Evolutionary conservation across 1,140 invertebrate species (phyloP).

Genomic region (Geopemphigus sp.): DNA sequence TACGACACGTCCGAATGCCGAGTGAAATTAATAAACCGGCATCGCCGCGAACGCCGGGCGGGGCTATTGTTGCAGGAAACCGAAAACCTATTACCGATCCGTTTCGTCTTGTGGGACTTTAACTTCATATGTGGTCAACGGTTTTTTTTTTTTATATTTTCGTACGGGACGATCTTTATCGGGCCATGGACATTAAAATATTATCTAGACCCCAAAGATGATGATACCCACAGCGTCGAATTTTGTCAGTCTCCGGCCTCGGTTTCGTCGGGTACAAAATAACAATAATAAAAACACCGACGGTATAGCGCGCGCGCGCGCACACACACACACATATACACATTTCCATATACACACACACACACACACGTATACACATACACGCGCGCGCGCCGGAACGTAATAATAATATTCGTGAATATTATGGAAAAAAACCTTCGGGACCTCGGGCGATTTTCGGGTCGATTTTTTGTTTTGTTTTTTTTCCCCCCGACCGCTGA

Average conservation of each 20-base stretch:
- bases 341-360: neutral
- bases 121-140: conserved; percentile 44
- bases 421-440: conserved; percentile 7
- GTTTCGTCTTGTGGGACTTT: conserved; percentile 40
- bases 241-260: conserved; percentile 16
- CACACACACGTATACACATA: neutral
- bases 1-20: conserved; percentile 30
- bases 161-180: conserved; percentile 43
- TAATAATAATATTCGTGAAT: conserved; percentile 43
- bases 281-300: too few species aligned
- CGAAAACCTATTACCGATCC: conserved; percentile 48
- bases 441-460: conserved; percentile 15
- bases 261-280: conserved; percentile 22
- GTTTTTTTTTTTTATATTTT: conserved; percentile 17
- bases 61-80: conserved; percentile 40
- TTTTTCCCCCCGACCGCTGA: neutral
- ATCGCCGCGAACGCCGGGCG: conserved; percentile 30
- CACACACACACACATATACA: neutral
- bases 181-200: conserved; percentile 46
- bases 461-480: conserved; percentile 8
- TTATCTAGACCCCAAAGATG: conserved; percentile 36
- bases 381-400: neutral
- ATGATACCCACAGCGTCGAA: conserved; percentile 40
- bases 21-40: conserved; percentile 42
- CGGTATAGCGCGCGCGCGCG: too few species aligned